phyloP scores from a whole-genome alignment of 2,113 vertebrate genomes.

The Upupa epops region DNA sequence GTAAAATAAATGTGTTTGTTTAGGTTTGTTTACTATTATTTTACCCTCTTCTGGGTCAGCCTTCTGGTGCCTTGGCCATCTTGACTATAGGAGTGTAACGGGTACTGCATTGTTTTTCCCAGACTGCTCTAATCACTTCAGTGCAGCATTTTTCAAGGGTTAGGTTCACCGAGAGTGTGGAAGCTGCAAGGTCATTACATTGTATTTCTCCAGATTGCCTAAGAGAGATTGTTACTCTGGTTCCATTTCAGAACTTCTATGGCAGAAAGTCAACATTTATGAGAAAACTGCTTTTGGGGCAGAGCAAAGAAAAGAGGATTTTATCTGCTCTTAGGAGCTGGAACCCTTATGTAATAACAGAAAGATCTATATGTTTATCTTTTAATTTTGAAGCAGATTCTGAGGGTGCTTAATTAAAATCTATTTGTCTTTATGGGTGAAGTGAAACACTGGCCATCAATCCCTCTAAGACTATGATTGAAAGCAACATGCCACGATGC shows the following conservation, averaged over 20 bases:
- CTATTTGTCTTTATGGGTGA: background rate
- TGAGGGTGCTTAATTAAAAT: background rate
- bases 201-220: background rate
- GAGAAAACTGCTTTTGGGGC: background rate
- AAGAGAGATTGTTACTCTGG: background rate
- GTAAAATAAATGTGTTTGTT: background rate
- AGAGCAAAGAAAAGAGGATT: background rate
- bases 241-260: background rate
- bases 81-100: background rate
- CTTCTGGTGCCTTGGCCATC: background rate
- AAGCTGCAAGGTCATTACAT: background rate
- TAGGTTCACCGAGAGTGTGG: background rate
- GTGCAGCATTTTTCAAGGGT: background rate
- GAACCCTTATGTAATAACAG: background rate
- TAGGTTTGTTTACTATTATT: background rate
- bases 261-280: background rate
- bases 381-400: background rate
- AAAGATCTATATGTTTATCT: background rate
- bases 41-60: background rate
- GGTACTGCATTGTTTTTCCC: background rate
- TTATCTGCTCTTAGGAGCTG: background rate
- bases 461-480: background rate
- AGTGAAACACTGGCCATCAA: background rate
- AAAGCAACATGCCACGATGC: background rate
- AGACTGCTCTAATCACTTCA: background rate